Base-by-base conservation (phyloP, 2,888 invertebrate genomes). In the Camptogramma bilineatum region DNA sequence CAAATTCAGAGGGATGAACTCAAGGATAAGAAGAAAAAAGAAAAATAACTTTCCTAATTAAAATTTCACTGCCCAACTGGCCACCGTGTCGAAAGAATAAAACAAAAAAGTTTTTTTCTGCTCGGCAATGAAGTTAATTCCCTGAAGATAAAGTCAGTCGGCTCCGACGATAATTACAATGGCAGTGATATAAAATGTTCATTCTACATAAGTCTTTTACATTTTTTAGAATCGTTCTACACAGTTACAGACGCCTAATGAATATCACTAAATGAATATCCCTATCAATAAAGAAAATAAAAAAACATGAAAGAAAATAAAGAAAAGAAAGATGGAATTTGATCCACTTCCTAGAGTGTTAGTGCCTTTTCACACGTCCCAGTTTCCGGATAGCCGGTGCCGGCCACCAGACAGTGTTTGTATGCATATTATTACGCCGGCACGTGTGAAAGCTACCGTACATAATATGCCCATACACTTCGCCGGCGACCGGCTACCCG, bases 21-120 rank as follows among this genome's bases (percentile, higher is more conserved):
- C 50, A 76, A 73, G 73, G 69, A 71, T 73, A 52, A 77, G 69
- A 66, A 73, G 56, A 69, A 79, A 79, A 71, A 77, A 80, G 72
- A 72, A 73, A 79, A 81, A 79, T 79, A 85, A 87, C 84, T 87
- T 87, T 82, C 73, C 83, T 86, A 87, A 87, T 88, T 88, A 88
- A 86, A 85, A 84, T 83, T 82, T 86, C 80, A 82, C 78, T 79
- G 81, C 74, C 79, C 77, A 56, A 79, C 79, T 80, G 80, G 79
- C 80, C 78, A 34, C 39, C 75, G 76, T 76, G 73, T 69, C 72
- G 75, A 76, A 79, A 77, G 79, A 80, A 83, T 72, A 77, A 81
- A 81, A 73, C 58, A 62, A 68, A 67, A 68, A 68, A 51, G 28
- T 73, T 75, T 75, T 76, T 70, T 72, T 64, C 51, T 62, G 59